Percentiles rank a stretch among this genome's conserved stretches.
These are phyloP conservation scores for Gymnothorax javanicus DNA, from an alignment of 2,797 vertebrate genomes.

Conservation along the genomic window DNA sequence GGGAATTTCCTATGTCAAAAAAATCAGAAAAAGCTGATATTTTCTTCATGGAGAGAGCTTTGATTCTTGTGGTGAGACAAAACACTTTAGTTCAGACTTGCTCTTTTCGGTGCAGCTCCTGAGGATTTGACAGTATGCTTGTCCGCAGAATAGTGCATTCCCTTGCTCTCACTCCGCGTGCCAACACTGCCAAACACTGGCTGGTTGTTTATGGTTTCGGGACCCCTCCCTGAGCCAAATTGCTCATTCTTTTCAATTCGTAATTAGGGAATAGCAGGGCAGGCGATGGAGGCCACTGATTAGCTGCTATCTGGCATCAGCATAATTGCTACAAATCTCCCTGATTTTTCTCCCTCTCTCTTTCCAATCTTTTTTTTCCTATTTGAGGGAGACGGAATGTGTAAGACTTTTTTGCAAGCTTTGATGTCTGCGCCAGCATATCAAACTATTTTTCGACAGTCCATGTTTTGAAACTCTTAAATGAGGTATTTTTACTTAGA, in stretches of 20 bases:
- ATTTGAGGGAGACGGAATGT: slow-evolving; percentile 67
- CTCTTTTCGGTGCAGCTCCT: neutral
- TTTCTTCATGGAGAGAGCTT: no score
- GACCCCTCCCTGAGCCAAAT: slow-evolving; percentile 75
- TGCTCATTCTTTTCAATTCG: slow-evolving; percentile 73
- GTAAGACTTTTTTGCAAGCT: slow-evolving; percentile 69
- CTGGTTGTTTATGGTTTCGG: slow-evolving; percentile 74
- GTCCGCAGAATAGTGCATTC: neutral
- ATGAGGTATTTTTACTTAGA: slow-evolving; percentile 58
- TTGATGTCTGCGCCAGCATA: slow-evolving; percentile 70
- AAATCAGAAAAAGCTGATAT: no score
- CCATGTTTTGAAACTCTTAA: slow-evolving; percentile 61
- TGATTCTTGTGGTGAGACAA: no score
- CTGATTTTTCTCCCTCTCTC: slow-evolving; percentile 59
- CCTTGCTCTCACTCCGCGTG: neutral
- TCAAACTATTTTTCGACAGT: slow-evolving; percentile 55
- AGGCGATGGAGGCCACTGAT: slow-evolving; percentile 74
- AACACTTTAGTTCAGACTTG: no score
- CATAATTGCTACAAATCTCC: slow-evolving; percentile 79
- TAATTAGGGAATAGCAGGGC: slow-evolving; percentile 76
- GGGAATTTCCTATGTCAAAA: no score
- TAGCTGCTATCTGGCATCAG: slow-evolving; percentile 77
- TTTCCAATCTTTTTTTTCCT: slow-evolving; percentile 37
- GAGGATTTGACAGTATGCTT: neutral
- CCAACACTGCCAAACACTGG: slow-evolving; percentile 69